These are phyloP conservation scores for Calonectris borealis DNA, from an alignment of 2,113 vertebrate genomes.

Conservation along the genomic window DNA sequence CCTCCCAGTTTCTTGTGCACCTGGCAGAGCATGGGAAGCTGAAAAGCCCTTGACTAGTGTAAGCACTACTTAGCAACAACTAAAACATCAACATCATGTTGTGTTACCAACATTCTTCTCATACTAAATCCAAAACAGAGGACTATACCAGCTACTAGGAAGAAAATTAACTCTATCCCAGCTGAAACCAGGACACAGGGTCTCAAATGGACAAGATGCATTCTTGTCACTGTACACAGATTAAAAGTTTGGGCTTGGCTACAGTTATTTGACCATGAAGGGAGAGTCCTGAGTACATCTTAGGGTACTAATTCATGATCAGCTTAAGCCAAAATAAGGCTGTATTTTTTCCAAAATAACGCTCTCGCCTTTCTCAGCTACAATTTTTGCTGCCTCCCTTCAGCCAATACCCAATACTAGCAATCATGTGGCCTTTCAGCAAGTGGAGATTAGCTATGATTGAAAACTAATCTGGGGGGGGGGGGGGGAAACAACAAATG, in stretches of 20 bases:
- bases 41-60: no score
- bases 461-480: background rate
- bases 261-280: background rate
- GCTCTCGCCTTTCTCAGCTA: background rate
- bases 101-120: no score
- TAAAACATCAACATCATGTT: no score
- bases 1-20: no score
- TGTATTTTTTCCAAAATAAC: background rate
- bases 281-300: background rate
- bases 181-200: background rate
- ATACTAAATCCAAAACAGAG: no score
- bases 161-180: no score
- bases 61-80: no score
- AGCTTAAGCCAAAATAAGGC: background rate
- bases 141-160: no score
- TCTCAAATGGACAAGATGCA: background rate
- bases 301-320: background rate
- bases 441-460: background rate
- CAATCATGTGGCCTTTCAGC: background rate
- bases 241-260: background rate
- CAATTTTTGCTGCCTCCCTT: background rate
- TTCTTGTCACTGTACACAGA: background rate
- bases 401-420: background rate
- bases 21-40: no score
- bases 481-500: accelerated